A percentile compares a stretch with the other conserved stretches of the same genome.
phyloP scores from a whole-genome alignment of 64 coral and sea anemone species.

The Acropora yongei region DNA sequence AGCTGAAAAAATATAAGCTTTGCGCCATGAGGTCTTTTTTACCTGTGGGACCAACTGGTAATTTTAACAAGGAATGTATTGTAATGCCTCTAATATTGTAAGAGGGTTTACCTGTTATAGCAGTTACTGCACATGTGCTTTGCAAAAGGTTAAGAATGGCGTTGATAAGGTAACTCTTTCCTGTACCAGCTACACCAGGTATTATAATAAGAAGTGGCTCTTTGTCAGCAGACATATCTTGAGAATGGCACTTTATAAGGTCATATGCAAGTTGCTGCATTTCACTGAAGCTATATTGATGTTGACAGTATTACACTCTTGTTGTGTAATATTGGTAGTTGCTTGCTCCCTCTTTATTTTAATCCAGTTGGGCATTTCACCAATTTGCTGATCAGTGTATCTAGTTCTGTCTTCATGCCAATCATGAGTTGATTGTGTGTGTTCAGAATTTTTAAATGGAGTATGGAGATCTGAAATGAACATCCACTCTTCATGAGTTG shows the following conservation, averaged over 20 bases:
- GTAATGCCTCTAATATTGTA: no score
- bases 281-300: conserved; percentile 18
- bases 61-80: no score
- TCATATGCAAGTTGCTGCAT: conserved; percentile 4
- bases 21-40: not conserved
- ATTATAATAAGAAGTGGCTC: not conserved
- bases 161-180: conserved; percentile 17
- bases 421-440: conserved; percentile 33
- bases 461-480: conserved; percentile 34
- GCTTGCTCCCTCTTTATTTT: conserved; percentile 28
- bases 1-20: not conserved
- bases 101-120: conserved; percentile 13
- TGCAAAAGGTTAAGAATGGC: conserved; percentile 11
- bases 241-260: no score
- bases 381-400: conserved; percentile 7
- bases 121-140: conserved; percentile 12
- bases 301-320: no score
- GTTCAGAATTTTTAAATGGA: conserved; percentile 49
- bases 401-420: conserved; percentile 34
- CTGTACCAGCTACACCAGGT: not conserved
- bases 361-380: not conserved
- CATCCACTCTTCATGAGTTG: conserved; percentile 23
- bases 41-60: no score
- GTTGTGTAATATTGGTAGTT: not conserved
- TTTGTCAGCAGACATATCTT: no score